Evolutionary conservation across 2,113 vertebrate genomes (phyloP), one percentile per base, ranked within the genome.

Genomic region (Psilopsiagon aurifrons): DNA sequence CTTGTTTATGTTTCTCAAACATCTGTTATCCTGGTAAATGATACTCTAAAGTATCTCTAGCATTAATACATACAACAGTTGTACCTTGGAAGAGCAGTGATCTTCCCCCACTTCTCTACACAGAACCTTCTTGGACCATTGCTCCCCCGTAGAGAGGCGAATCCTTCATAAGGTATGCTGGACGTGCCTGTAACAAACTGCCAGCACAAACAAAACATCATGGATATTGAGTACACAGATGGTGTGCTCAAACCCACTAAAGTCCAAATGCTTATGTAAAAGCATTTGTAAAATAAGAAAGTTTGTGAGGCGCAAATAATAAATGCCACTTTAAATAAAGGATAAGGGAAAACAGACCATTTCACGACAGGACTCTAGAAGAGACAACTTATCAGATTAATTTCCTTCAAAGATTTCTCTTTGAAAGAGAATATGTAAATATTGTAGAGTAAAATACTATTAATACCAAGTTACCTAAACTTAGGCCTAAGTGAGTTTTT

Each of bases 131-230:
- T 98, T 13, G 99, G 99, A 55, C 99, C 99, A 2, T 99, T 99
- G 92, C 99, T 99, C 28, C 99, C 99, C 57, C 99, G 98, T 3
- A 99, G 98, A 69, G 99, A 99, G 46, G 99, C 99, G 69, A 99
- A 99, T 19, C 99, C 99, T 97, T 99, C 99, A 1, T 99, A 99
- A 60, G 99, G 99, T 96, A 99, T 99, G 96, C 99, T 99, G 88
- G 99, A 99, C 0, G 99, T 99, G 59, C 99, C 99, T n/a, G 99
- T 99, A 77, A 99, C 99, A 96, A 99, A 99, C 99, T 99, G 89
- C 8, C 80, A 83, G 83, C 8, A 29, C 74, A 97, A 87, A 96
- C 31, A 94, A 41, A 94, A 80, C 7, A 33, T 80, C 41, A 70
- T 0, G 4, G 11, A n/a, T 51, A 31, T 5, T 9, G 24, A 71